Conservation (phyloP, 2,113 vertebrate species). For the Spilogale gracilis region DNA sequence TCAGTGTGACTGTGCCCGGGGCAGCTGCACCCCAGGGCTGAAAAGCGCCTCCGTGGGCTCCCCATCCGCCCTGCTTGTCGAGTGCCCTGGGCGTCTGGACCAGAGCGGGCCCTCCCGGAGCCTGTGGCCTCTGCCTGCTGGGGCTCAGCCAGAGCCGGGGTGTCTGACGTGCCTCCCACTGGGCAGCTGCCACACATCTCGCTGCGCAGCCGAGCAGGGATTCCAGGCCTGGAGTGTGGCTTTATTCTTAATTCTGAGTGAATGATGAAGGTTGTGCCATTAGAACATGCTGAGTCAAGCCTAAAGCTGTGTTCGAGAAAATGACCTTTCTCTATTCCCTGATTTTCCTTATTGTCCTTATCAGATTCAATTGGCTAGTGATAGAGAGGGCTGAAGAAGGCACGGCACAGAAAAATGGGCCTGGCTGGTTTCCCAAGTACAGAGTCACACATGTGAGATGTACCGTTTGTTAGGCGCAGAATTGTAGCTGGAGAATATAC, state of each 20-base stretch:
- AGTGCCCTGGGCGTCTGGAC: too few species aligned
- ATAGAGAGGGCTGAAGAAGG: not conserved
- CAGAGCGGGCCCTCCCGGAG: not conserved
- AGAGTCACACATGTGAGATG: too few species aligned
- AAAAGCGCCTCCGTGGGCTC: not conserved
- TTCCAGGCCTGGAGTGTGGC: not conserved
- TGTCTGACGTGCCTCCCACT: not conserved
- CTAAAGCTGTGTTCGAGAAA: not conserved
- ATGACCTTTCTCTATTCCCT: not conserved
- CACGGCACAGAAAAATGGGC: fast-evolving
- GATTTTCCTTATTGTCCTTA: not conserved
- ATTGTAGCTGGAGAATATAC: not conserved
- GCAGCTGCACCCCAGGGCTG: not conserved
- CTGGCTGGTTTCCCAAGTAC: not conserved
- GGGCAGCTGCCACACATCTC: not conserved
- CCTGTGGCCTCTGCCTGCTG: too few species aligned
- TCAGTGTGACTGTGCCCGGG: not conserved
- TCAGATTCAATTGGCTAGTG: not conserved
- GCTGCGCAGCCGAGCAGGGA: not conserved
- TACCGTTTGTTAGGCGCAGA: not conserved
- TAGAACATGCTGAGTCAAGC: not conserved
- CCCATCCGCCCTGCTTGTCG: fast-evolving
- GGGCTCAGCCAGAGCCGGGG: fast-evolving
- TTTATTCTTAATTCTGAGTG: not conserved
- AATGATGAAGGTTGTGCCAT: not conserved